Percentiles rank a stretch among this genome's conserved stretches.
Conservation (phyloP, 2,113 vertebrate species). For the Tor tambroides region DNA sequence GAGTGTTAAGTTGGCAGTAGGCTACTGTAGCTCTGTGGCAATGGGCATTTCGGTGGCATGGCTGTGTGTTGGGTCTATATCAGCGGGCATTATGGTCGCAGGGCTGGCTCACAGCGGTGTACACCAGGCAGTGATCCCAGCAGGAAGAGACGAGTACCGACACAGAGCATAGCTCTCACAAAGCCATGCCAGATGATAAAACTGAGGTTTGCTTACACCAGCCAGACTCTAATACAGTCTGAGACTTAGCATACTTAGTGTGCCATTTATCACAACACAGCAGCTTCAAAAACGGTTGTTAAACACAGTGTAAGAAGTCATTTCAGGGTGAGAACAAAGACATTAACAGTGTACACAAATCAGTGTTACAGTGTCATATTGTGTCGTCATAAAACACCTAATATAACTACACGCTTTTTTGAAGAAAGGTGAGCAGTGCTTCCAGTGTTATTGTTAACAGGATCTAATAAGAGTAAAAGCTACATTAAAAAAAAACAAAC, state of each 20-base stretch:
- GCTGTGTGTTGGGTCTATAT: slow-evolving; percentile 35
- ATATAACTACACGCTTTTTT: neutral
- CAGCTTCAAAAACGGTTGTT: slow-evolving; percentile 8
- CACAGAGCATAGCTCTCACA: slow-evolving; percentile 32
- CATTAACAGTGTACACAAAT: slow-evolving; percentile 24
- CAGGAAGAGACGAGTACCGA: slow-evolving; percentile 39
- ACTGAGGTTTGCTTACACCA: slow-evolving; percentile 45
- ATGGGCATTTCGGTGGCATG: slow-evolving; percentile 37
- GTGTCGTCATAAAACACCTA: neutral
- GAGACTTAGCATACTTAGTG: slow-evolving; percentile 8
- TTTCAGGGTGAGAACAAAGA: slow-evolving; percentile 33
- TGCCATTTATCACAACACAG: slow-evolving; percentile 25
- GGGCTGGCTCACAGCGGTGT: slow-evolving; percentile 37
- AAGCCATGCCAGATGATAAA: slow-evolving; percentile 26
- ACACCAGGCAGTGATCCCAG: slow-evolving; percentile 46
- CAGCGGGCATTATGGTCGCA: slow-evolving; percentile 41
- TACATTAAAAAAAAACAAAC: neutral
- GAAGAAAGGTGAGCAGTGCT: neutral
- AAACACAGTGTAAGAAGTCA: slow-evolving; percentile 14
- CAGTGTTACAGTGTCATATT: neutral
- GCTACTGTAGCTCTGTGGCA: slow-evolving; percentile 23
- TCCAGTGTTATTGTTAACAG: neutral
- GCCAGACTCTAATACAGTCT: slow-evolving; percentile 29
- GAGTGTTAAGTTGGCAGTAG: slow-evolving; percentile 51
- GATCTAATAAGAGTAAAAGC: neutral